A percentile compares a stretch with the other conserved stretches of the same genome.
Evolutionary conservation across 2,797 vertebrate genomes (phyloP).

Genomic region (Gymnocypris eckloni): DNA sequence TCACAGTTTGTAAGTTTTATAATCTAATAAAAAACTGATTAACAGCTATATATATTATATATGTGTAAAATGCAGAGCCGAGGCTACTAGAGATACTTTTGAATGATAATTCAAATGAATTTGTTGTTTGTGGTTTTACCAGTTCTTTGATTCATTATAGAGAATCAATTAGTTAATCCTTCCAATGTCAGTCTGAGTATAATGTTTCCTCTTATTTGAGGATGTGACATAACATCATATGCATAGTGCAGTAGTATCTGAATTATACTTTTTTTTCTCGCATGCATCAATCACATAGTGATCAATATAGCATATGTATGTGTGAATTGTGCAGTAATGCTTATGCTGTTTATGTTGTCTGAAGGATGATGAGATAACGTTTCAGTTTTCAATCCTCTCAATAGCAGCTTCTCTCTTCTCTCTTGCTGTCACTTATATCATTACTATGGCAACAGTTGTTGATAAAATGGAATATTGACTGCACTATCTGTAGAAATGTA

Average conservation of each 20-base stretch:
- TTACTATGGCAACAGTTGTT: constrained; percentile 19
- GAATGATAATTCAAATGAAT: not conserved
- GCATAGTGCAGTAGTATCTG: not conserved
- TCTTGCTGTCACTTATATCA: not conserved
- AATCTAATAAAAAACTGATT: too few relatives aligned
- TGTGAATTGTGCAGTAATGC: not conserved
- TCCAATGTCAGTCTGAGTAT: not conserved
- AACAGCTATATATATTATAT: too few relatives aligned
- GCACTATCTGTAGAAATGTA: not conserved
- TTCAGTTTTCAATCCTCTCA: constrained; percentile 6
- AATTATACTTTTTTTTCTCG: not conserved
- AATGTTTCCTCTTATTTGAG: not conserved
- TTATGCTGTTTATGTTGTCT: not conserved
- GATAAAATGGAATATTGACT: not conserved
- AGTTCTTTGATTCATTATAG: not conserved
- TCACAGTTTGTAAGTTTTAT: too few relatives aligned
- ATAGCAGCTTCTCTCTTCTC: not conserved
- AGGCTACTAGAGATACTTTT: not conserved
- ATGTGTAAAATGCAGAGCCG: not conserved
- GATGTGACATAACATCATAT: not conserved
- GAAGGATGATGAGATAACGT: not conserved
- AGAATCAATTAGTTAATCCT: not conserved
- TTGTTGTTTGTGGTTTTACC: not conserved
- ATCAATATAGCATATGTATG: not conserved
- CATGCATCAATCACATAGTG: not conserved